These are phyloP conservation scores for Lagenorhynchus albirostris DNA, from an alignment of 2,113 vertebrate genomes.

Conservation along the genomic window DNA sequence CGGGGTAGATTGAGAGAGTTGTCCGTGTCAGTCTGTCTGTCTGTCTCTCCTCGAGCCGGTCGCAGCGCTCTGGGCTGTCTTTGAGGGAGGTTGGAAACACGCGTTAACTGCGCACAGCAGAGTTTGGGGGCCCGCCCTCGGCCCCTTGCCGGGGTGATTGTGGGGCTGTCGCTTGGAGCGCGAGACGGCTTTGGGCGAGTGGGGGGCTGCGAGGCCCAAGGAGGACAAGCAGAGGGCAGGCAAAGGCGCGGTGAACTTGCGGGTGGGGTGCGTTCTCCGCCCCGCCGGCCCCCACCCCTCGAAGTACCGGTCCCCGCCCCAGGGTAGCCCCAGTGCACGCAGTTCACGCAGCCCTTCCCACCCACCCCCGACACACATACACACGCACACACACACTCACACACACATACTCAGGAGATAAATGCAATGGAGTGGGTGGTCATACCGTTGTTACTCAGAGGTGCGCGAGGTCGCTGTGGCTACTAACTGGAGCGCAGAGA, in stretches of 20 bases:
- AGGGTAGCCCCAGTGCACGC: neutral
- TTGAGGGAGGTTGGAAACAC: neutral
- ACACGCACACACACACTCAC: neutral
- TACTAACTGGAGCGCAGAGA: neutral
- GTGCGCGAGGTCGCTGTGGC: neutral
- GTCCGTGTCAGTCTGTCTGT: neutral
- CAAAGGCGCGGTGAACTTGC: neutral
- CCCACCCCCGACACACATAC: no score
- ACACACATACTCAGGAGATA: neutral
- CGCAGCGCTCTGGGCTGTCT: neutral
- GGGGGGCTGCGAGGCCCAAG: neutral
- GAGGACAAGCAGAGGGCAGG: neutral
- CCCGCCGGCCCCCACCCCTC: neutral
- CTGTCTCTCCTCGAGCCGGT: neutral
- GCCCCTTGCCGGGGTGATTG: neutral
- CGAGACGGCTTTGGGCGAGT: neutral
- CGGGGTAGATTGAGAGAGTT: neutral
- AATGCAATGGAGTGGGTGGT: neutral
- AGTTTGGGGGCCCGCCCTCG: conserved; percentile 17
- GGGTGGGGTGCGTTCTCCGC: neutral
- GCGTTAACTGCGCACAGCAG: neutral
- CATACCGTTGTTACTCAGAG: neutral
- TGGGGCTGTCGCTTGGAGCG: neutral
- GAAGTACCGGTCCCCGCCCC: neutral
- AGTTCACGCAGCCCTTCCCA: neutral